Evolutionary conservation across 1,140 invertebrate genomes (phyloP).

Genomic region (Theocolax elegans): DNA sequence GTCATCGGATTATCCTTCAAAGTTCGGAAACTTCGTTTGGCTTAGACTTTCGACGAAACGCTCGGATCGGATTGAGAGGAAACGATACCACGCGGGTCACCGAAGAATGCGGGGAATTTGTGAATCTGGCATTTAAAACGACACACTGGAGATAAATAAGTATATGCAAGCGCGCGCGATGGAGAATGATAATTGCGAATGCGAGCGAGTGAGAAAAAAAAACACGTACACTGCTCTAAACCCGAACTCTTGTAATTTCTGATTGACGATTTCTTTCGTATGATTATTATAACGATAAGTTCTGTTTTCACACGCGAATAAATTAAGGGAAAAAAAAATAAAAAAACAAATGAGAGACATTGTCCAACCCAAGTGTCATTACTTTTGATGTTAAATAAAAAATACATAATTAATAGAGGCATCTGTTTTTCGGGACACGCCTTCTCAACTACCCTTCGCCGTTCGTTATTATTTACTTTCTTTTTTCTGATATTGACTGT

Average conservation of each 20-base stretch:
- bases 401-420: constrained; percentile 64
- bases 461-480: not conserved
- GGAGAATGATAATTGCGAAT: constrained; percentile 22
- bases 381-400: constrained; percentile 68
- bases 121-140: not conserved
- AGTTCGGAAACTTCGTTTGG: too few relatives aligned
- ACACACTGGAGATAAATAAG: not conserved
- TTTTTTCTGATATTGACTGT: not conserved
- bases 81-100: not conserved
- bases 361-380: constrained; percentile 67
- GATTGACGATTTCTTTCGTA: constrained; percentile 62
- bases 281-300: constrained; percentile 60
- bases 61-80: constrained; percentile 24
- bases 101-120: not conserved
- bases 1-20: too few relatives aligned
- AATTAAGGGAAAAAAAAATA: constrained; percentile 47
- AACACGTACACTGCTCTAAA: constrained; percentile 55
- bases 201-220: constrained; percentile 32
- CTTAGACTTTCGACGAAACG: constrained; percentile 32
- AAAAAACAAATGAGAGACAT: constrained; percentile 60
- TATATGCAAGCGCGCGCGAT: constrained; percentile 33
- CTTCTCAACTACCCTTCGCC: not conserved
- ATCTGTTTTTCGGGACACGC: constrained; percentile 39
- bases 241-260: constrained; percentile 55
- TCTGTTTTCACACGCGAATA: constrained; percentile 62